A percentile compares a stretch with the other conserved stretches of the same genome.
These are phyloP conservation scores for Chaitophorus viminalis DNA, from an alignment of 2,888 invertebrate species.

Conservation along the genomic window DNA sequence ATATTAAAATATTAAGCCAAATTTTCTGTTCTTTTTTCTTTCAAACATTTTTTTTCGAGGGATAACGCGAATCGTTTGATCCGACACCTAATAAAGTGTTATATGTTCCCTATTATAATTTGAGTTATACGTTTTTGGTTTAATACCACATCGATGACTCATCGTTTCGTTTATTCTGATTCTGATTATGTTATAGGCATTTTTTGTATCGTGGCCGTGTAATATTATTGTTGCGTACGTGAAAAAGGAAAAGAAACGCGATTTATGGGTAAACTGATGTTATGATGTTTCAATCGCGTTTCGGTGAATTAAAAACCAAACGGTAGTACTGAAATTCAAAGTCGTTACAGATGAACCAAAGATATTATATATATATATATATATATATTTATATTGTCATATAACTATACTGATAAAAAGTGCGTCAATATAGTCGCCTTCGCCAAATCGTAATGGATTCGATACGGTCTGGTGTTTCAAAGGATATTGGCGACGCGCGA, in stretches of 20 bases:
- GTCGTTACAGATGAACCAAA: neutral
- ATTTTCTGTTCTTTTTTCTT: too few relatives aligned
- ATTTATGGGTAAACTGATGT: neutral
- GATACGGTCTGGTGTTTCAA: constrained; percentile 4
- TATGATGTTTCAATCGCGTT: neutral
- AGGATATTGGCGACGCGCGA: constrained; percentile 19
- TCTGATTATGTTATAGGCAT: too few relatives aligned
- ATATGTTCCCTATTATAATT: too few relatives aligned
- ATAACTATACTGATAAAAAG: neutral
- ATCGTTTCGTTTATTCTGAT: too few relatives aligned
- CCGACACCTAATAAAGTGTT: too few relatives aligned
- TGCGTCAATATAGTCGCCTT: neutral
- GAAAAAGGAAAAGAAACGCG: neutral
- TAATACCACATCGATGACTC: too few relatives aligned
- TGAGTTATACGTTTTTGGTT: too few relatives aligned
- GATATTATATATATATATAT: too few relatives aligned
- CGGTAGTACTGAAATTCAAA: neutral
- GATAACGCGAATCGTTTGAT: too few relatives aligned
- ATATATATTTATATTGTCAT: too few relatives aligned
- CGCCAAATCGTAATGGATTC: constrained; percentile 28
- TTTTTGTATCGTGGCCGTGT: neutral
- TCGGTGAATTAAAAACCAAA: neutral
- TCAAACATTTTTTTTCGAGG: too few relatives aligned
- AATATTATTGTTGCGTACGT: neutral
- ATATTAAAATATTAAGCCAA: too few relatives aligned